Percentiles rank a stretch among this genome's conserved stretches.
phyloP scores from a whole-genome alignment of 2,113 vertebrate species.

The Mirounga angustirostris region DNA sequence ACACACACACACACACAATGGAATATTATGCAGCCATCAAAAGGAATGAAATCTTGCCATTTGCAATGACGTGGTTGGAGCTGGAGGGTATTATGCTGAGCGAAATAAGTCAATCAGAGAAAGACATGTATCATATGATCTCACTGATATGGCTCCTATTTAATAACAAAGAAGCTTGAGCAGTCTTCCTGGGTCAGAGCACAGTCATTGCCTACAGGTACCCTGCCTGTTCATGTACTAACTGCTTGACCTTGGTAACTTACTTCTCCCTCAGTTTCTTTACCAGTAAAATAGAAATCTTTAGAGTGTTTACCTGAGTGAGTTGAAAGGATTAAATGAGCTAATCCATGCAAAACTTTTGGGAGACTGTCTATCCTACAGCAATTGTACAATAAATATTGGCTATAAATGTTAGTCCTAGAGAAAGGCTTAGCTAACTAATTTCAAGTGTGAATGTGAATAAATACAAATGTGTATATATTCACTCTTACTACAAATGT shows the following conservation, averaged over 20 bases:
- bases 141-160: background rate
- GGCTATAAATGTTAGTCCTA: background rate
- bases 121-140: too few relatives aligned
- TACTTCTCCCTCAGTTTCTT: background rate
- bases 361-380: background rate
- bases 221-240: background rate
- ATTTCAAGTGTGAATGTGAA: background rate
- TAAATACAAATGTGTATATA: background rate
- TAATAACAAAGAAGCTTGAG: background rate
- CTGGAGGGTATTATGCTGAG: too few relatives aligned
- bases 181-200: background rate
- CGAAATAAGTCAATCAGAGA: too few relatives aligned
- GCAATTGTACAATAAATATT: background rate
- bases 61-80: too few relatives aligned
- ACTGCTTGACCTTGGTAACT: background rate
- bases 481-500: background rate
- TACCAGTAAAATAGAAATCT: background rate
- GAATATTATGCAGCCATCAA: too few relatives aligned
- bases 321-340: background rate
- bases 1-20: too few relatives aligned
- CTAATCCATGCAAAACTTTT: background rate
- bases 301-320: background rate
- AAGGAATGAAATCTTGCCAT: too few relatives aligned
- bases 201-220: background rate
- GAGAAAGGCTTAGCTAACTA: background rate